A percentile compares a stretch with the other conserved stretches of the same genome.
Evolutionary conservation across 2,113 vertebrate species (phyloP).

Genomic region (Bubo scandiacus): DNA sequence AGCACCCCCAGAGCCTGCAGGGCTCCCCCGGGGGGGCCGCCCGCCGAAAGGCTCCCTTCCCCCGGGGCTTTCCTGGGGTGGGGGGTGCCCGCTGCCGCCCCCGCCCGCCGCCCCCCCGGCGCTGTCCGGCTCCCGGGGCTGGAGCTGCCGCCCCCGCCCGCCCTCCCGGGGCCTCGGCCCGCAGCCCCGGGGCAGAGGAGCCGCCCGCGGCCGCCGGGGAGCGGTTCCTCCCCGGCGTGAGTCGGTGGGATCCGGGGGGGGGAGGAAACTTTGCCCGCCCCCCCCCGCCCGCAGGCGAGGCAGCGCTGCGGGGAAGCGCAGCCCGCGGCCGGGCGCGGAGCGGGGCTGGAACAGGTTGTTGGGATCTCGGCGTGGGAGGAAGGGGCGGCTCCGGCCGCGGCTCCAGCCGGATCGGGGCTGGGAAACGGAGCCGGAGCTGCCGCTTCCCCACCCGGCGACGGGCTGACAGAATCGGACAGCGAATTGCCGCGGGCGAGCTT

Average conservation of each 20-base stretch:
- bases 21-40: neutral
- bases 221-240: neutral
- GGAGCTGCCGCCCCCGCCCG: neutral
- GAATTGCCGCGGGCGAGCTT: neutral
- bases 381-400: neutral
- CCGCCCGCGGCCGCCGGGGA: too few relatives aligned
- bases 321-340: neutral
- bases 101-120: too few relatives aligned
- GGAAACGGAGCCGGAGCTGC: neutral
- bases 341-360: neutral
- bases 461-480: neutral
- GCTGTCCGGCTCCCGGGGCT: neutral
- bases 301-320: neutral
- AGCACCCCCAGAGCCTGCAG: neutral
- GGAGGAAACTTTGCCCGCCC: neutral
- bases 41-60: too few relatives aligned
- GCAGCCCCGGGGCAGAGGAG: neutral
- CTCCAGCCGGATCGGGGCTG: neutral
- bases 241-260: neutral
- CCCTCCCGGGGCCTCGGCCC: neutral
- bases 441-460: neutral
- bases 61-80: too few relatives aligned
- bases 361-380: neutral
- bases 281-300: neutral
- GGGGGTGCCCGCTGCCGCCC: too few relatives aligned